Evolutionary conservation across 2,797 vertebrate genomes (phyloP).

Genomic region (Cryptoblepharus egeriae): DNA sequence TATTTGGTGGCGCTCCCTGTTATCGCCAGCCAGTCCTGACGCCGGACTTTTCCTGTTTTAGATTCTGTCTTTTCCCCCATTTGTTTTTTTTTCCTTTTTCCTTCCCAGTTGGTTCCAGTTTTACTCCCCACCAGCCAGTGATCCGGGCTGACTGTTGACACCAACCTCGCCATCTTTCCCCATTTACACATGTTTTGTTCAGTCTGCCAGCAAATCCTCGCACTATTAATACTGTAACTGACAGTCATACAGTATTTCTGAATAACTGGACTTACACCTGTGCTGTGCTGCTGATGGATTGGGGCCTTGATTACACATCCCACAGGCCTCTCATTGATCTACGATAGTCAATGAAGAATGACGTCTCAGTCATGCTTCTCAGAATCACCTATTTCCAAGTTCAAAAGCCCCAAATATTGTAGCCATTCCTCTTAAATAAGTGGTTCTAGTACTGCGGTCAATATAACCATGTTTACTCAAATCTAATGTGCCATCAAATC

Average conservation of each 20-base stretch:
- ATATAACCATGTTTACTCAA: too few relatives aligned
- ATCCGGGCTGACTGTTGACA: conserved; percentile 63
- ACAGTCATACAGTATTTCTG: neutral
- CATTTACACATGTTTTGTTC: accelerated
- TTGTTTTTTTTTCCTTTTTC: conserved; percentile 57
- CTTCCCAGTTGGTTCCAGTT: conserved; percentile 61
- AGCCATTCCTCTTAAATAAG: too few relatives aligned
- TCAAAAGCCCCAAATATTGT: too few relatives aligned
- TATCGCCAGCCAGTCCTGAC: conserved; percentile 92
- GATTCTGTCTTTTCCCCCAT: conserved; percentile 81
- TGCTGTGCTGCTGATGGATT: neutral
- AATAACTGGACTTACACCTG: neutral
- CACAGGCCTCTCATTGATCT: too few relatives aligned
- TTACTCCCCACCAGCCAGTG: conserved; percentile 73
- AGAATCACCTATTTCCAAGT: too few relatives aligned
- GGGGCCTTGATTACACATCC: neutral
- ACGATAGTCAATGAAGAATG: too few relatives aligned
- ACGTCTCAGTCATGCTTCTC: too few relatives aligned
- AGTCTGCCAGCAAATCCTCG: neutral
- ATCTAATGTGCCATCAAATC: too few relatives aligned
- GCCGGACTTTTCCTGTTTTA: conserved; percentile 98
- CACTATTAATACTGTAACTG: neutral
- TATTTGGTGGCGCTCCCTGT: conserved; percentile 83
- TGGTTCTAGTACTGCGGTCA: too few relatives aligned
- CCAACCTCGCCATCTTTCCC: conserved; percentile 15